A percentile compares a stretch with the other conserved stretches of the same genome.
Conservation (phyloP, 2,797 vertebrate species). For the Acanthiza pusilla region DNA sequence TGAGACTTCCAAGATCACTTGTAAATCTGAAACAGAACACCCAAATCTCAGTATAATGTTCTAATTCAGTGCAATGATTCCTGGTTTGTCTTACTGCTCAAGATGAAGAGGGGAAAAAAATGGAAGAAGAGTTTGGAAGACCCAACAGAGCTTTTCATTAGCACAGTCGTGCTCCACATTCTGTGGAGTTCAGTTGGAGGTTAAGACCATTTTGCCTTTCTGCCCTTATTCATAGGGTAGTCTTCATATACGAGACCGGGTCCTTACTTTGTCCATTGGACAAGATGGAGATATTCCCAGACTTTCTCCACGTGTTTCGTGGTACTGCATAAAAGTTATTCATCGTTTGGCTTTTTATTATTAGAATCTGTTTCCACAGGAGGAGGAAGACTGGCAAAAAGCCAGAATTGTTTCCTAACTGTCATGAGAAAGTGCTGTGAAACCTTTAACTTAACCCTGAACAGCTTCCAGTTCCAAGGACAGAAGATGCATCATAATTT, state of each 20-base stretch:
- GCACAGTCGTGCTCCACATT: not conserved
- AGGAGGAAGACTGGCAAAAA: not conserved
- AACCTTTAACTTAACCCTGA: not conserved
- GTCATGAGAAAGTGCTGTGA: not conserved
- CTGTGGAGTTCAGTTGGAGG: not conserved
- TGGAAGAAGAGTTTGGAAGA: not conserved
- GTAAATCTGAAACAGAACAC: not conserved
- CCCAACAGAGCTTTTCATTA: not conserved
- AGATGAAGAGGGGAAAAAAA: not conserved
- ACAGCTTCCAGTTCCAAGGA: not conserved
- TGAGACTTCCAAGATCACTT: not conserved
- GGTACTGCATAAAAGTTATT: not conserved
- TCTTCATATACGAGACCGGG: not conserved
- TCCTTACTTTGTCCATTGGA: not conserved
- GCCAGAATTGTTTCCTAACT: not conserved
- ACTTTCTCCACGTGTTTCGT: not conserved
- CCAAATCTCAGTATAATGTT: not conserved
- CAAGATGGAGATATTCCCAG: not conserved
- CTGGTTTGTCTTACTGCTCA: not conserved
- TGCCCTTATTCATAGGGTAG: not conserved
- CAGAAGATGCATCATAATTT: not conserved
- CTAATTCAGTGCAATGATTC: not conserved
- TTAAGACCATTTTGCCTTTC: not conserved
- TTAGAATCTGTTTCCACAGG: not conserved
- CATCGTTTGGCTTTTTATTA: not conserved